phyloP scores from a whole-genome alignment of 2,888 invertebrate species.

The Torymus texanus region DNA sequence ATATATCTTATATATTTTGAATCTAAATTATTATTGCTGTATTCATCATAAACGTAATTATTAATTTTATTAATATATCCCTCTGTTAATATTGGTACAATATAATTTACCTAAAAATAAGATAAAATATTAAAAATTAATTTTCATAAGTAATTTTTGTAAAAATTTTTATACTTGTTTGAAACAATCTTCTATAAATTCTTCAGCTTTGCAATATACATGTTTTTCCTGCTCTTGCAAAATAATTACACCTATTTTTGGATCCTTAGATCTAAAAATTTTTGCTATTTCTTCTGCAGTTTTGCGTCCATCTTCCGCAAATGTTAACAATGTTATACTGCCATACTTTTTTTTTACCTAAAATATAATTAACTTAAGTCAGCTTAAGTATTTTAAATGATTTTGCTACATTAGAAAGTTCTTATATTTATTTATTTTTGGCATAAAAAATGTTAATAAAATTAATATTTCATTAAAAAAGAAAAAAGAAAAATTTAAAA shows the following conservation, averaged over 20 bases:
- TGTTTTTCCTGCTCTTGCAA: constrained; percentile 77
- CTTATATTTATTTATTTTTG: too few relatives aligned
- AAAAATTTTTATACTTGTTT: constrained; percentile 75
- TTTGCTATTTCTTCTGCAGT: constrained; percentile 76
- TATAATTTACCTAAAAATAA: constrained; percentile 76
- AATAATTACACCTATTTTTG: constrained; percentile 73
- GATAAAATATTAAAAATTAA: constrained; percentile 24
- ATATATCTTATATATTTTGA: constrained; percentile 67
- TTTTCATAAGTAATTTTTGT: constrained; percentile 5
- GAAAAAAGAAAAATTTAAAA: too few relatives aligned
- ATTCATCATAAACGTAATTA: constrained; percentile 66
- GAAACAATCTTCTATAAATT: constrained; percentile 78
- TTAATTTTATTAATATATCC: constrained; percentile 77
- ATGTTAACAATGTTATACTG: constrained; percentile 76
- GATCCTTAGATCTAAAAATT: constrained; percentile 72
- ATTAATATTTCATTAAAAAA: too few relatives aligned
- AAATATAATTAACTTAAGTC: too few relatives aligned
- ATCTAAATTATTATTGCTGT: constrained; percentile 60
- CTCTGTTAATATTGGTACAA: constrained; percentile 78
- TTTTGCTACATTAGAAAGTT: too few relatives aligned
- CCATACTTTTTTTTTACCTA: constrained; percentile 60
- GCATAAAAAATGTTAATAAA: too few relatives aligned
- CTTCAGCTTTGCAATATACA: constrained; percentile 77
- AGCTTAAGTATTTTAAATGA: too few relatives aligned
- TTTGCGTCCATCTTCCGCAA: constrained; percentile 77